Base-by-base conservation (phyloP, 53 echinoderm and acorn worm genomes). In the Echinarachnius parma region DNA sequence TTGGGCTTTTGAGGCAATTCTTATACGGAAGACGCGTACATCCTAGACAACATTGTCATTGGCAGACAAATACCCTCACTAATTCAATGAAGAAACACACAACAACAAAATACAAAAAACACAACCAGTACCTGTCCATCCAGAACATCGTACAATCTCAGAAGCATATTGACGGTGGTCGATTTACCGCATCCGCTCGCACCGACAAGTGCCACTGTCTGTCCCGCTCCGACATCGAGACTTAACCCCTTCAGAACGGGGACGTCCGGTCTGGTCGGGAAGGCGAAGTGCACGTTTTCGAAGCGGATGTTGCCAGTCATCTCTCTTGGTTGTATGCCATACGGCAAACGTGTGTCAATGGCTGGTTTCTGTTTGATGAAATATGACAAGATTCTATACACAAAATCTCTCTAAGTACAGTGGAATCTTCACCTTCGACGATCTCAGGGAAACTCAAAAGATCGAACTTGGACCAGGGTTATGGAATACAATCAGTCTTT, bases 131-230 rank as follows among this genome's bases (percentile, higher is more conserved):
- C 82, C 48, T 76, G 22, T 5, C 82, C 82, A 32, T 46, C 65
- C 13, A 22, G 16, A n/a, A 50, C 65, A 8, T 82, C 82, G 28
- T 82, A 82, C 47, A 82, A 82, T 16, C 82, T 57, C 10, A 64
- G 77, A 23, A 82, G 65, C 21, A 82, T 76, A 55, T 76, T 77
- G 46, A 82, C 62, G 26, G 64, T 62, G 64, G 82, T 82, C 2
- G 82, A 82, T 49, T 82, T 82, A 34, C 82, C 82, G 35, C 82
- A 82, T 2, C 82, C 82, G 65, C 76, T 76, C 21, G 82, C 61
- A 21, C 82, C 82, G 2, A 82, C 82, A 8, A 82, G 29, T 10
- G 82, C 82, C 25, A 82, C 82, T 0, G 82, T 76, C 48, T 82
- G 82, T 9, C 82, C 82, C 35, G 36, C 56, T 21, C 28, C 28